Percentiles rank a stretch among this genome's conserved stretches.
These are phyloP conservation scores for Nasonovia ribisnigri DNA, from an alignment of 2,888 invertebrate species.

Conservation along the genomic window DNA sequence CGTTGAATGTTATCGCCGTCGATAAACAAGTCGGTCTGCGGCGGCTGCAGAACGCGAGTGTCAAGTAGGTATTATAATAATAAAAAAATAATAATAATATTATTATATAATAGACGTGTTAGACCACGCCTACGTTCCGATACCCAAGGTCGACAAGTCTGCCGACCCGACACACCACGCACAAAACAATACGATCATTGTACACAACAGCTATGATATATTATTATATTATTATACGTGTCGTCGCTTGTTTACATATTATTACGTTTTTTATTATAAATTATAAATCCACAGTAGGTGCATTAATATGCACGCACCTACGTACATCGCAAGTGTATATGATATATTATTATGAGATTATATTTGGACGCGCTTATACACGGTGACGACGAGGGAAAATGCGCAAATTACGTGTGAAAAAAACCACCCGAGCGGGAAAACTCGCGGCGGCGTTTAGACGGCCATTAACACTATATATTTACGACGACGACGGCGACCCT, in stretches of 20 bases:
- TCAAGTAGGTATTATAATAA: background rate
- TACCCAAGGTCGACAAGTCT: slow-evolving; percentile 45
- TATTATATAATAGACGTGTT: slow-evolving; percentile 20
- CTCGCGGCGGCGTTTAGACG: background rate
- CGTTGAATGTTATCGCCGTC: background rate
- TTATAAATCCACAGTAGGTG: background rate
- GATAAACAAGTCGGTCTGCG: background rate
- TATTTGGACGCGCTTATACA: background rate
- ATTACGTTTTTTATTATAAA: background rate
- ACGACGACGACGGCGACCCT: background rate
- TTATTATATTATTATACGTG: background rate
- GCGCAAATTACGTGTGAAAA: slow-evolving; percentile 11
- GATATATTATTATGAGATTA: background rate
- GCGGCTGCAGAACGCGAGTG: background rate
- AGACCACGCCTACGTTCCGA: slow-evolving; percentile 50
- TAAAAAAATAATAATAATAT: background rate
- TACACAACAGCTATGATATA: background rate
- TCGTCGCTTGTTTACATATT: slow-evolving; percentile 1
- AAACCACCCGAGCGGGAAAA: background rate
- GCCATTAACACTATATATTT: background rate
- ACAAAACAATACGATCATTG: background rate
- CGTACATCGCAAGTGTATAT: background rate
- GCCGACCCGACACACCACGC: slow-evolving; percentile 22
- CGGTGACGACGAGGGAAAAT: background rate
- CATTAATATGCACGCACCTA: background rate